Evolutionary conservation across 2,888 invertebrate species (phyloP), one percentile per base, ranked within the genome.

Genomic region (Hedya salicella): DNA sequence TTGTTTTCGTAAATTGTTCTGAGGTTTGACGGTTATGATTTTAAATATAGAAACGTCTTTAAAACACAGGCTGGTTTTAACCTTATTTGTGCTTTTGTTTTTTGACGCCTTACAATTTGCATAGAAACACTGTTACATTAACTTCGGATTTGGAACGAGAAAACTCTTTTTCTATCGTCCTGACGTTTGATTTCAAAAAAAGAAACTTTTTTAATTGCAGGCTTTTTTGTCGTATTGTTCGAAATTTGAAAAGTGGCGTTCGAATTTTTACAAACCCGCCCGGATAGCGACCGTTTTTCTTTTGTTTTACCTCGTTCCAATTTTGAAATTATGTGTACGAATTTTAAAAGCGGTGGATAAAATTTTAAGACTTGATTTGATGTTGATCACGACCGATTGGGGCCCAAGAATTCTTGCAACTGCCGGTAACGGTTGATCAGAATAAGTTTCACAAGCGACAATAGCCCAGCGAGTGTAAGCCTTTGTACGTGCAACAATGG

Each of bases 361-460:
- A 2, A 25, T 32, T 44, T 40, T 16, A 30, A 30, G 17, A 44
- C 32, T 32, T 1, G 14, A 50, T 30, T 21, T 16, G 42, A 14
- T 6, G 3, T 49, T 42, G 48, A 59, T 59, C 21, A 53, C 66
- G 60, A 60, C 66, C 54, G 48, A 25, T 60, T 53, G 17, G 40
- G 60, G 3, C 48, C 54, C 14, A 42, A 54, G 66, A 66, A 54
- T 48, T 17, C 40, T 52, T 19, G 32, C 54, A 54, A 66, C 66
- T 66, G 66, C 14, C 60, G 19, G 60, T 54, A 66, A 61, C 66
- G 61, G 66, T 53, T 32, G 32, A 61, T 66, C 59, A 66, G 66
- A 66, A 66, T 54, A 61, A 61, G 66, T 66, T 66, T 61, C 66
- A 39, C 66, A 66, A 66, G 42, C 61, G 30, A 66, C 66, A 66